These are phyloP conservation scores for Fistularia commersonii DNA, from an alignment of 2,797 vertebrate genomes.

Conservation along the genomic window DNA sequence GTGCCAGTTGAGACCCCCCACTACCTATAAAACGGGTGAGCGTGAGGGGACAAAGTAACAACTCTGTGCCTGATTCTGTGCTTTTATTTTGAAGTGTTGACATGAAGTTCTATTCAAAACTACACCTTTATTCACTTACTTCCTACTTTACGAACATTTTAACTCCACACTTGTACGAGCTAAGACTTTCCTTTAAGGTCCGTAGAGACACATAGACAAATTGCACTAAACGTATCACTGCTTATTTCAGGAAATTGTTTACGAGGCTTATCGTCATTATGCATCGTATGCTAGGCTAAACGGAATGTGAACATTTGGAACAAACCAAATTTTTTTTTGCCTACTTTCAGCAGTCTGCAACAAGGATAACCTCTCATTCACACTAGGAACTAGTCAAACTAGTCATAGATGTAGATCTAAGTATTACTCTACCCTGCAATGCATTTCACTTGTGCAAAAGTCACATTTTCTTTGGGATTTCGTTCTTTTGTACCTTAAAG, in stretches of 20 bases:
- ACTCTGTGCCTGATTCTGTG: constrained; percentile 64
- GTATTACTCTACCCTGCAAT: constrained; percentile 24
- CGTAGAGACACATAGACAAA: constrained; percentile 28
- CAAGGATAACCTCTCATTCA: constrained; percentile 38
- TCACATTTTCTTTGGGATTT: constrained; percentile 52
- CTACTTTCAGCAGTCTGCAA: constrained; percentile 16
- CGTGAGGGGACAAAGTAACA: constrained; percentile 21
- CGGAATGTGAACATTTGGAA: constrained; percentile 40
- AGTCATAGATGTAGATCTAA: constrained; percentile 9
- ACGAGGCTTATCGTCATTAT: constrained; percentile 13
- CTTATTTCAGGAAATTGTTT: constrained; percentile 22
- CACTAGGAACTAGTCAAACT: constrained; percentile 31
- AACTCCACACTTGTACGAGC: constrained; percentile 10
- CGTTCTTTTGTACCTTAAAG: constrained; percentile 80
- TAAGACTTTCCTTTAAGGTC: constrained; percentile 19
- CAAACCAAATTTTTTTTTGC: constrained; percentile 38
- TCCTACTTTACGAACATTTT: constrained; percentile 31
- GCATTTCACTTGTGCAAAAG: constrained; percentile 36
- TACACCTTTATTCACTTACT: constrained; percentile 20
- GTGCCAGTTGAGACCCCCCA: constrained; percentile 44
- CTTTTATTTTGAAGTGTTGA: constrained; percentile 69
- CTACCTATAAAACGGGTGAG: constrained; percentile 36
- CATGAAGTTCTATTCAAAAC: constrained; percentile 59
- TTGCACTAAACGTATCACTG: constrained; percentile 53
- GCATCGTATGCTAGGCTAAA: constrained; percentile 10